These are phyloP conservation scores for Hemiscyllium ocellatum DNA, from an alignment of 2,113 vertebrate species.

Conservation along the genomic window DNA sequence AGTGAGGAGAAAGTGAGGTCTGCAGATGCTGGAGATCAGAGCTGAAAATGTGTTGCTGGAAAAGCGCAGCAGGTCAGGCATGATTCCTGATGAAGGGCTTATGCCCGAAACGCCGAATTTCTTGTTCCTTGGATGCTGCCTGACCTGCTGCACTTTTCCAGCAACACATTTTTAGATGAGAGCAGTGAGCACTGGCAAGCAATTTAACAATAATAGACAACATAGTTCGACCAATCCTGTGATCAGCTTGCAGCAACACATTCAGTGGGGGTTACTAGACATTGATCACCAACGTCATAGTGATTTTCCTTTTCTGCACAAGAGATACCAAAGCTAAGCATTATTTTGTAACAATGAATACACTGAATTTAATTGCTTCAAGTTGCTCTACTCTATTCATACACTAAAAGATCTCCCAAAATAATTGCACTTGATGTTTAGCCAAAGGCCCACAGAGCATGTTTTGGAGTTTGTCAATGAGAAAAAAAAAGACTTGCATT, in stretches of 20 bases:
- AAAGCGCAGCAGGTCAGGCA: too few species aligned
- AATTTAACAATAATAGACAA: conserved; percentile 17
- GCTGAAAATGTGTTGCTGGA: too few species aligned
- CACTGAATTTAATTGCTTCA: neutral
- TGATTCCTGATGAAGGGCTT: too few species aligned
- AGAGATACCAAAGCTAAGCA: neutral
- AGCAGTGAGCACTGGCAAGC: conserved; percentile 9
- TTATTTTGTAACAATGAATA: neutral
- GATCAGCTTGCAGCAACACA: neutral
- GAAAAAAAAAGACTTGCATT: neutral
- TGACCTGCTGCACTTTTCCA: too few species aligned
- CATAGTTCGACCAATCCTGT: conserved; percentile 15
- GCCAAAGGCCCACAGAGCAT: neutral
- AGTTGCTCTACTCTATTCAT: neutral
- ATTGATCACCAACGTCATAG: neutral
- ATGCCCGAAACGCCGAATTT: too few species aligned
- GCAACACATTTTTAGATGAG: too few species aligned
- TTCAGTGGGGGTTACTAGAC: neutral
- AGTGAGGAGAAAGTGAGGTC: too few species aligned
- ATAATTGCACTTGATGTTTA: neutral
- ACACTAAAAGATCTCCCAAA: neutral
- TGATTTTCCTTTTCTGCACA: neutral
- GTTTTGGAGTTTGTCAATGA: neutral
- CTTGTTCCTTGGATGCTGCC: too few species aligned
- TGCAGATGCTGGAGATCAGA: too few species aligned